phyloP scores from a whole-genome alignment of 1,140 invertebrate species.

The Stegodyphus dumicola region DNA sequence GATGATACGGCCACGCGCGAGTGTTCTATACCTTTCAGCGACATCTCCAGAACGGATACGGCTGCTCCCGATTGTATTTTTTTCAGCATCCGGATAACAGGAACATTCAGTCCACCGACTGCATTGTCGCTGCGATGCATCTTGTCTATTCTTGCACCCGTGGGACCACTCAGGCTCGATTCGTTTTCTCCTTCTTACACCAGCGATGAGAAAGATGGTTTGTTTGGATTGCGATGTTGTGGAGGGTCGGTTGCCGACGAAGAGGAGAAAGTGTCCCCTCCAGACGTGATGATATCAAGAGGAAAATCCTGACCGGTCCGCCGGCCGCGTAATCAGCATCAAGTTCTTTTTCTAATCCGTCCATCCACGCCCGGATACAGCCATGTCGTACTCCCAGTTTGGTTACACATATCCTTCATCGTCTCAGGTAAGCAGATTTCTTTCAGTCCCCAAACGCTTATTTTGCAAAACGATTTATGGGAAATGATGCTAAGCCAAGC shows the following conservation, averaged over 20 bases:
- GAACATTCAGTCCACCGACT: not conserved
- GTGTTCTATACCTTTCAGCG: no score
- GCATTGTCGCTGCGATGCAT: not conserved
- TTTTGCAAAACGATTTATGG: no score
- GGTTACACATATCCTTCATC: conserved; percentile 83
- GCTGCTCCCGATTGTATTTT: not conserved
- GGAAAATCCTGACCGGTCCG: not conserved
- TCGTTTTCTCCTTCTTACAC: not conserved
- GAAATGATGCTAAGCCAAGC: no score
- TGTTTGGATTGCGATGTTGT: not conserved
- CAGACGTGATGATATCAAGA: not conserved
- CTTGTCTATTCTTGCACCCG: no score
- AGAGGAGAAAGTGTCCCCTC: not conserved
- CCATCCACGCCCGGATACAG: not conserved
- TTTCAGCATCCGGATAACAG: no score
- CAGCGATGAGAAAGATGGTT: not conserved
- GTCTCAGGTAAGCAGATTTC: conserved; percentile 75
- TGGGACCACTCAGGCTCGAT: no score
- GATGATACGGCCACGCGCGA: not conserved
- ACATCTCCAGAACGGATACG: not conserved
- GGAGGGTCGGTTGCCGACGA: no score
- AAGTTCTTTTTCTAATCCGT: conserved; percentile 11
- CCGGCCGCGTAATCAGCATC: not conserved
- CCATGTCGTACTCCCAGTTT: conserved; percentile 83
- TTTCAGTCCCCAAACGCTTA: not conserved